Conservation (phyloP, 2,797 vertebrate genomes). For the Chelmon rostratus region DNA sequence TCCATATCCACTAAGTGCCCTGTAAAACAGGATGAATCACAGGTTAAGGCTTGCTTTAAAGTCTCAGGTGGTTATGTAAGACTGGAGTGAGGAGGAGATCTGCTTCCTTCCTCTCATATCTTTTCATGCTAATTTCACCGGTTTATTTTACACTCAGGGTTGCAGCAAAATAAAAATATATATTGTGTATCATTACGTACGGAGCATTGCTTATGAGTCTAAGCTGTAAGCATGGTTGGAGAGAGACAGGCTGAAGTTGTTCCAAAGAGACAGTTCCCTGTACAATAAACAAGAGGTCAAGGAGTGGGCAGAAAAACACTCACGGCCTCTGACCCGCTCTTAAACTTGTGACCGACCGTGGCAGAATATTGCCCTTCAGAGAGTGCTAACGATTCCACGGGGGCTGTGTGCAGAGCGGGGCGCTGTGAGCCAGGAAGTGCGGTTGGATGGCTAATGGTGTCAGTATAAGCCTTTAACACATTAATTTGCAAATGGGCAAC, state of each 20-base stretch:
- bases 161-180: slow-evolving; percentile 35
- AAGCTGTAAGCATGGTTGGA: background rate
- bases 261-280: slow-evolving; percentile 21
- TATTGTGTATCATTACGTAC: background rate
- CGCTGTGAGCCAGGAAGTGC: background rate
- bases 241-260: slow-evolving; percentile 3
- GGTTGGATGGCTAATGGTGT: background rate
- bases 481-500: background rate
- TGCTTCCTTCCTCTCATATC: slow-evolving; percentile 6
- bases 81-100: slow-evolving; percentile 13
- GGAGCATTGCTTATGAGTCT: slow-evolving; percentile 1
- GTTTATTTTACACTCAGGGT: slow-evolving; percentile 36
- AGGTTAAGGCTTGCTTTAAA: slow-evolving; percentile 62
- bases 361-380: slow-evolving; percentile 14
- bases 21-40: slow-evolving; percentile 77
- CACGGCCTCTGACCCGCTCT: slow-evolving; percentile 40
- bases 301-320: slow-evolving; percentile 28
- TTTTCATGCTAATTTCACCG: slow-evolving; percentile 33
- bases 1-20: slow-evolving; percentile 82
- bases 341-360: slow-evolving; percentile 30
- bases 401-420: background rate
- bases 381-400: slow-evolving; percentile 34
- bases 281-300: slow-evolving; percentile 48
- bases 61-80: slow-evolving; percentile 59
- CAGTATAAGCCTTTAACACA: background rate